phyloP scores from a whole-genome alignment of 2,888 invertebrate species.

The Lepidochitona cinerea region DNA sequence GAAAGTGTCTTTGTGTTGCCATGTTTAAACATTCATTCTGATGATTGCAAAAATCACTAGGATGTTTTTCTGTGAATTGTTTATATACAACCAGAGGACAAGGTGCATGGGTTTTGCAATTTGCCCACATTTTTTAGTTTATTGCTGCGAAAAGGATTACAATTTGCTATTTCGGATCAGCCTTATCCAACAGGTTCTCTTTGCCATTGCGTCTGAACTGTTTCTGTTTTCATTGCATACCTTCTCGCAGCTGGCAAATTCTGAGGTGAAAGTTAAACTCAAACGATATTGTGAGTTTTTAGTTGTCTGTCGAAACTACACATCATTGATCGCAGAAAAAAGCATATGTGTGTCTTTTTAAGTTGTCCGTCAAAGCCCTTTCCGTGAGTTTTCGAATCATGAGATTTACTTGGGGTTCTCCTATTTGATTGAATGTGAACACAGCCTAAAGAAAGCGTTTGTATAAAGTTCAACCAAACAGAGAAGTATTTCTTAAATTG shows the following conservation, averaged over 20 bases:
- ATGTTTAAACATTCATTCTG: background rate
- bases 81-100: background rate
- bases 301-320: slow-evolving; percentile 1
- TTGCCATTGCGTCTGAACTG: slow-evolving; percentile 3
- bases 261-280: background rate
- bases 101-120: background rate
- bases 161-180: background rate
- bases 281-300: background rate
- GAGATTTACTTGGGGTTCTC: background rate
- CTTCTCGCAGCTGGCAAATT: slow-evolving; percentile 2
- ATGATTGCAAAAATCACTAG: background rate
- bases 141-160: background rate
- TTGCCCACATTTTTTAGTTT: background rate
- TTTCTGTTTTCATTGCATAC: slow-evolving; percentile 10
- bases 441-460: too few species aligned
- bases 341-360: background rate
- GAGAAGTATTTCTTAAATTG: too few species aligned
- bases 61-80: background rate
- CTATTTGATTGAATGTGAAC: background rate
- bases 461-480: too few species aligned
- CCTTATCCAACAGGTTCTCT: slow-evolving; percentile 11
- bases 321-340: slow-evolving; percentile 5
- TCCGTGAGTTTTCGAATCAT: background rate
- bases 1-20: background rate
- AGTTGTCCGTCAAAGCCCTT: background rate